Percentiles rank a stretch among this genome's conserved stretches.
These are phyloP conservation scores for Epinephelus moara DNA, from an alignment of 2,113 vertebrate species.

Conservation along the genomic window DNA sequence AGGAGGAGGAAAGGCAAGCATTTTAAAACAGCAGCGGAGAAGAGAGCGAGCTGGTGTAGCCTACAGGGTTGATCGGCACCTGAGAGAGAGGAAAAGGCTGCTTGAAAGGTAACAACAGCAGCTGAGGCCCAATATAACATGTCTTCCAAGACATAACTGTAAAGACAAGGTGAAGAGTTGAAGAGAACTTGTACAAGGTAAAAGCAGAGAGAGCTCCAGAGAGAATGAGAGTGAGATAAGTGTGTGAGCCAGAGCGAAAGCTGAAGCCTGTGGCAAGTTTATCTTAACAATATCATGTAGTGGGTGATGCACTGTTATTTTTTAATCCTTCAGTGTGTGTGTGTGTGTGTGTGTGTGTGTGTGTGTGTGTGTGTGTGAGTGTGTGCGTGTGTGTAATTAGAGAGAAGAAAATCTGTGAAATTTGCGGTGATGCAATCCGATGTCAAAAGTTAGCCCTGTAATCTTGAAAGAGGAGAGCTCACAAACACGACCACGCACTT, in stretches of 20 bases:
- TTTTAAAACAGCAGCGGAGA: not conserved
- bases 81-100: constrained; percentile 11
- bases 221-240: not conserved
- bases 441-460: constrained; percentile 2
- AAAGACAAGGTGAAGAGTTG: constrained; percentile 1
- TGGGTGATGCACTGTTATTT: constrained; percentile 1
- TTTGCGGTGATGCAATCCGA: constrained; percentile 4
- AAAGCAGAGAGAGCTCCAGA: constrained; percentile 1
- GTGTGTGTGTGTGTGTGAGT: not conserved
- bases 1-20: not conserved
- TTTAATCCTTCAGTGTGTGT: not conserved
- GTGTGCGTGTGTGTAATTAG: constrained; percentile 11
- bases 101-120: constrained; percentile 31
- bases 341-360: not conserved
- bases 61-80: constrained; percentile 21
- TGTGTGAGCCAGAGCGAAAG: not conserved
- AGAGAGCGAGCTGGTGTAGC: constrained; percentile 21
- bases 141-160: constrained; percentile 5
- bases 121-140: not conserved
- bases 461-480: not conserved
- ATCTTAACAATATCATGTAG: constrained; percentile 16
- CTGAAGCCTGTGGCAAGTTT: constrained; percentile 13
- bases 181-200: not conserved
- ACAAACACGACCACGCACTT: constrained; percentile 63
- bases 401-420: not conserved